Percentiles rank a stretch among this genome's conserved stretches.
Conservation (phyloP, 2,113 vertebrate species). For the Centropristis striata region DNA sequence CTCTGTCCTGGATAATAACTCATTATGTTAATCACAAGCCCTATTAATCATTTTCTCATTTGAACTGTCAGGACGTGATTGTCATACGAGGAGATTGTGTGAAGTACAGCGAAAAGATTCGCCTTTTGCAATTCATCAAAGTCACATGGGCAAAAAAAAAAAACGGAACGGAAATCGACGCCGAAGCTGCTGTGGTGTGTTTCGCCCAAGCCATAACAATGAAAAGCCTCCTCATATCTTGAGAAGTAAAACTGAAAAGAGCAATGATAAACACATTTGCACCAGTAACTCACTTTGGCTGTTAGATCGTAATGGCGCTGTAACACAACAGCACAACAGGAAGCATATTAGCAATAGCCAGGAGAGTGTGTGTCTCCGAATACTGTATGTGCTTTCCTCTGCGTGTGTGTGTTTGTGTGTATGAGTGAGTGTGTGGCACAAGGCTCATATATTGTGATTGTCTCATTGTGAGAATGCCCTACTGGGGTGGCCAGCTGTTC, state of each 20-base stretch:
- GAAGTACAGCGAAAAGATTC: conserved; percentile 61
- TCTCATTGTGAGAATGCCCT: conserved; percentile 82
- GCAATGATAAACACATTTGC: conserved; percentile 38
- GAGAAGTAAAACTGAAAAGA: conserved; percentile 37
- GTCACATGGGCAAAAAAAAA: conserved; percentile 32
- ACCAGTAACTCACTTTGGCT: conserved; percentile 41
- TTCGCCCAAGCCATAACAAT: conserved; percentile 18
- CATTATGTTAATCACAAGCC: conserved; percentile 82
- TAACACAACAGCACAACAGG: conserved; percentile 66
- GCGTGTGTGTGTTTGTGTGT: conserved; percentile 25
- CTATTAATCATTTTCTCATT: conserved; percentile 85
- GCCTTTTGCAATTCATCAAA: conserved; percentile 75
- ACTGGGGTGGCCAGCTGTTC: conserved; percentile 83
- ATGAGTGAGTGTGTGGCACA: conserved; percentile 51
- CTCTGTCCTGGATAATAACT: conserved; percentile 84
- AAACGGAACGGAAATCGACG: conserved; percentile 21
- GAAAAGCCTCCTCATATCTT: conserved; percentile 42
- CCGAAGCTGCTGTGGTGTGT: conserved; percentile 3
- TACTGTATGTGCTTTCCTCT: conserved; percentile 24
- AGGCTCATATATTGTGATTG: conserved; percentile 75
- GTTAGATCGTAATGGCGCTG: conserved; percentile 62
- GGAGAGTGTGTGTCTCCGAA: conserved; percentile 41
- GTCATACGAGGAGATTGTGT: conserved; percentile 65
- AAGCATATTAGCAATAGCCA: conserved; percentile 61
- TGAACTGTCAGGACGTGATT: conserved; percentile 80